phyloP scores from a whole-genome alignment of 2,888 invertebrate species.

The Cinara cedri region DNA sequence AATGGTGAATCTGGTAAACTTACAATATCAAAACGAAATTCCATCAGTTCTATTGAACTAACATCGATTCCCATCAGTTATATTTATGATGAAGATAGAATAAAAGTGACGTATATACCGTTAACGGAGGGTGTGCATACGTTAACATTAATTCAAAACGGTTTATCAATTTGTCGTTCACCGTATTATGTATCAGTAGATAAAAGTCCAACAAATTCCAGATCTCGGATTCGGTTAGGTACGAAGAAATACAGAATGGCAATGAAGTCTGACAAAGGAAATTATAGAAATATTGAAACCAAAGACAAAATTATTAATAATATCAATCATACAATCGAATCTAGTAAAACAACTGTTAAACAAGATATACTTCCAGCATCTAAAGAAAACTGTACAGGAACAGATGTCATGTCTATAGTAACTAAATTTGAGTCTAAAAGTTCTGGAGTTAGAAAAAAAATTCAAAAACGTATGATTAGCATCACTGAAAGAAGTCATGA shows the following conservation, averaged over 20 bases:
- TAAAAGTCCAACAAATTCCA: slow-evolving; percentile 14
- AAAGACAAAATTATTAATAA: background rate
- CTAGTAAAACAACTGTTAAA: background rate
- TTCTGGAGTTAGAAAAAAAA: background rate
- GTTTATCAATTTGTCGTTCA: slow-evolving; percentile 26
- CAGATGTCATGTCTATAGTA: slow-evolving; percentile 35
- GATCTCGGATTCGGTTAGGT: slow-evolving; percentile 30
- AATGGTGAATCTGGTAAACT: background rate
- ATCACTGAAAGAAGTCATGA: background rate
- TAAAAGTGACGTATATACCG: slow-evolving; percentile 30
- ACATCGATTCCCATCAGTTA: slow-evolving; percentile 22
- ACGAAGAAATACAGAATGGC: slow-evolving; percentile 16
- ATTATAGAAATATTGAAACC: background rate
- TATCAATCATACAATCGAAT: background rate
- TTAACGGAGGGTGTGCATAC: slow-evolving; percentile 22
- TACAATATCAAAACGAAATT: background rate
- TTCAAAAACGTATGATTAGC: background rate
- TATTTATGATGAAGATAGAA: slow-evolving; percentile 28
- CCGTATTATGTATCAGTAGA: slow-evolving; percentile 42
- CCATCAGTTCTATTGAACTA: background rate
- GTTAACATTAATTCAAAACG: slow-evolving; percentile 6
- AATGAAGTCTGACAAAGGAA: background rate
- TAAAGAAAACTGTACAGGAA: background rate
- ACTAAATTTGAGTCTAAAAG: slow-evolving; percentile 44
- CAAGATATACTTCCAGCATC: background rate